Base-by-base conservation (phyloP, 2,797 vertebrate species). In the Antrozous pallidus region DNA sequence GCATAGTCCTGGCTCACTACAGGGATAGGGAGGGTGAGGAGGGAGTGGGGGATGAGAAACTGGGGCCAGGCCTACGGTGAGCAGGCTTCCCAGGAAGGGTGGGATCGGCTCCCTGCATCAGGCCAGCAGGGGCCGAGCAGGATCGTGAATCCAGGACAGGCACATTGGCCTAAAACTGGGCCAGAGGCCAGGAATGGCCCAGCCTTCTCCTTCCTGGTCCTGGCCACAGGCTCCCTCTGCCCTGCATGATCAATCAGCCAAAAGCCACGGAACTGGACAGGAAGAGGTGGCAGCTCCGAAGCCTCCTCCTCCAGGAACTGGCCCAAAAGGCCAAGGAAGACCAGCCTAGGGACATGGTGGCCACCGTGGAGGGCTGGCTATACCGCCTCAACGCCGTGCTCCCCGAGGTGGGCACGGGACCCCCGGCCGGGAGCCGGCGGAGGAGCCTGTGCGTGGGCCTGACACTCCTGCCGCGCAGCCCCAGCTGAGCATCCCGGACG, bases 401-500 rank as follows among this genome's bases (percentile, higher is more conserved):
- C 14, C 65, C 89, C 0, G 98, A 98, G 97, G 98, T 98, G 74
- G 18, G 93, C 0, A 0, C 33, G 2, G 18, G 45, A 3, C 1
- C 31, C 0, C 33, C 0, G 18, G 58, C 9, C 0, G 28, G 65
- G 20, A 2, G 58, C 10, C 8, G 87, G 92, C n/a, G 70, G 4
- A 3, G 17, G 58, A 33, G 45, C 58, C 20, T 1, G 45, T 24
- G 0, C 0, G 0, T 0, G 2, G n/a, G 40, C 47, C 81, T 96
- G 84, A 97, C 12, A 4, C 36, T 38, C 6, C 17, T 0, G 0
- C 61, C 28, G 20, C 0, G 6, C 92, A 98, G 98, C 97, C 98
- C 0, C 98, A 98, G 95, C 73, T 65, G 3, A 80, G 93, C 36
- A n/a, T 98, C 20, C 98, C 98, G 0, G 98, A 98, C 0, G 97